A percentile compares a stretch with the other conserved stretches of the same genome.
Conservation (phyloP, 2,888 invertebrate genomes). For the Lepidochrysops patricia region DNA sequence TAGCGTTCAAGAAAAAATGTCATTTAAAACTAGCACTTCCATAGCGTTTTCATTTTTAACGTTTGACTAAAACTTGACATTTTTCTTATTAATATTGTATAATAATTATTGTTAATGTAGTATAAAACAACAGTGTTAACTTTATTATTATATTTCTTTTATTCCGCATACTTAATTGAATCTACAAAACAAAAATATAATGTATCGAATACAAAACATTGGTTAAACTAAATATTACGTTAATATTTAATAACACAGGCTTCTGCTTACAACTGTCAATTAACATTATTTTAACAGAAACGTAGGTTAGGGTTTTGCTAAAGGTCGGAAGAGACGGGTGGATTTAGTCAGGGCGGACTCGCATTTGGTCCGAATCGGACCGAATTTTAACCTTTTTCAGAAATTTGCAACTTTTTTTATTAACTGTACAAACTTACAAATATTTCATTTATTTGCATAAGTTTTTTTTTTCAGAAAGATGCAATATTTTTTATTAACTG, state of each 20-base stretch:
- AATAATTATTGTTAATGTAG: not conserved
- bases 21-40: conserved; percentile 19
- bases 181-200: not conserved
- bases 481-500: too few relatives aligned
- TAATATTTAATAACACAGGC: conserved; percentile 12
- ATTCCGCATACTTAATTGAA: not conserved
- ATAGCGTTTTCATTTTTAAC: conserved; percentile 12
- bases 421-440: not conserved
- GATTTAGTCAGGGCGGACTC: too few relatives aligned
- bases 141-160: not conserved
- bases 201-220: not conserved
- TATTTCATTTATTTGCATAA: too few relatives aligned
- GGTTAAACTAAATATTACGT: not conserved
- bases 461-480: too few relatives aligned
- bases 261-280: conserved; percentile 13
- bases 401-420: not conserved
- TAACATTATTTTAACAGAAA: not conserved
- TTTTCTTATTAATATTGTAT: not conserved
- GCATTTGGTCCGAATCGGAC: too few relatives aligned
- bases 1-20: not conserved
- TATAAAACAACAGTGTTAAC: not conserved
- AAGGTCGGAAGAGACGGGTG: not conserved
- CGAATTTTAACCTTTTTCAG: too few relatives aligned
- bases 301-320: not conserved
- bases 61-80: not conserved